phyloP scores from a whole-genome alignment of 2,113 vertebrate species.

The Lagopus muta region DNA sequence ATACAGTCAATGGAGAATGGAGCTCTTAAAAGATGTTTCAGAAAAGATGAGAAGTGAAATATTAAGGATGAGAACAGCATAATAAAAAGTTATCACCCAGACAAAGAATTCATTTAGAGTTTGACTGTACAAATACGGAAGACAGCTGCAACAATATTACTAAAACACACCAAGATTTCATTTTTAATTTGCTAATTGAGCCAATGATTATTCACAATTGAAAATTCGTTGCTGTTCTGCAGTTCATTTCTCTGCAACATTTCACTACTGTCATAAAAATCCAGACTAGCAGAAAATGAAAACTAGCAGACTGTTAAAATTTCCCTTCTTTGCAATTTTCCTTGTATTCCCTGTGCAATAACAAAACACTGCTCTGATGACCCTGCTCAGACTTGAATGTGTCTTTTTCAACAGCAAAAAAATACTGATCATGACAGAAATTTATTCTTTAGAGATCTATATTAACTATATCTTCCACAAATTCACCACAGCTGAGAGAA shows the following conservation, averaged over 20 bases:
- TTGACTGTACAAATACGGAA: conserved; percentile 10
- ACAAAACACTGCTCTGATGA: neutral
- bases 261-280: conserved; percentile 18
- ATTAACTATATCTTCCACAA: neutral
- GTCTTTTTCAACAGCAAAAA: neutral
- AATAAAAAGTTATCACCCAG: conserved; percentile 2
- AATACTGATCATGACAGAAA: neutral
- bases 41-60: neutral
- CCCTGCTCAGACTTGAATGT: neutral
- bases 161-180: conserved; percentile 12
- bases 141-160: conserved; percentile 11
- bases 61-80: neutral
- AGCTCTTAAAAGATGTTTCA: neutral
- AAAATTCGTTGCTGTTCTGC: neutral
- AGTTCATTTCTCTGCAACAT: neutral
- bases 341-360: neutral
- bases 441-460: neutral
- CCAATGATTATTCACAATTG: conserved; percentile 21
- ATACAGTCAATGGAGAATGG: conserved; percentile 3
- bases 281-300: neutral
- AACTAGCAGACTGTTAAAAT: neutral
- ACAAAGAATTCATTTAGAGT: conserved; percentile 26
- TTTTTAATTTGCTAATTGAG: conserved; percentile 16
- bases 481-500: neutral
- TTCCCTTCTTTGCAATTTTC: neutral